These are phyloP conservation scores for Ecliptopera silaceata DNA, from an alignment of 2,888 invertebrate species.

Conservation along the genomic window DNA sequence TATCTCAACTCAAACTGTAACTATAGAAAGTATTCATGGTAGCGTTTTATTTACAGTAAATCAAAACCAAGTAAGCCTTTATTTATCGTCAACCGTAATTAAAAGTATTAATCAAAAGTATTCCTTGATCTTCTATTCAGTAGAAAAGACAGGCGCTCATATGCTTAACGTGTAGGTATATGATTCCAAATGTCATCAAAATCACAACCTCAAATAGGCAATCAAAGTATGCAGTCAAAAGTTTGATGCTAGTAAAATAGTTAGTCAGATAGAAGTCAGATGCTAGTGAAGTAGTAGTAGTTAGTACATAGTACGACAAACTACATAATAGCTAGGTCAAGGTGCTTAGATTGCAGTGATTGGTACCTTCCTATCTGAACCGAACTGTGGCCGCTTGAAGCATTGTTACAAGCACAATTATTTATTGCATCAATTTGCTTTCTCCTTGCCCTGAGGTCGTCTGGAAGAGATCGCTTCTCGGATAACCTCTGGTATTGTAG, in stretches of 20 bases:
- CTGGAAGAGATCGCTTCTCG: conserved; percentile 10
- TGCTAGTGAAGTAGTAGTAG: not conserved
- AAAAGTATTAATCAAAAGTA: too few relatives aligned
- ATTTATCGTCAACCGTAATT: too few relatives aligned
- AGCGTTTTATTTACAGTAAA: too few relatives aligned
- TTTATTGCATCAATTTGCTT: conserved; percentile 28
- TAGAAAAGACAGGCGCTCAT: too few relatives aligned
- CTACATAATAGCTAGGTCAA: conserved; percentile 38
- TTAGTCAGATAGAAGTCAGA: not conserved
- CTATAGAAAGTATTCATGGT: too few relatives aligned
- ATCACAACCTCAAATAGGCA: too few relatives aligned
- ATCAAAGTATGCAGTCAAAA: too few relatives aligned
- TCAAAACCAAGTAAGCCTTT: too few relatives aligned
- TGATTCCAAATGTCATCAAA: too few relatives aligned
- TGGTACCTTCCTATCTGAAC: conserved; percentile 38
- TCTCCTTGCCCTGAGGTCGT: conserved; percentile 23
- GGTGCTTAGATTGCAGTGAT: conserved; percentile 39
- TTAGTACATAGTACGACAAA: not conserved
- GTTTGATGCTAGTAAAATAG: not conserved
- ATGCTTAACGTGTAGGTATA: too few relatives aligned
- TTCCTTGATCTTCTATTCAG: too few relatives aligned
- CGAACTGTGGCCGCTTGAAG: conserved; percentile 15
- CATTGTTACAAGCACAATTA: conserved; percentile 24
- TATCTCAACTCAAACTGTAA: too few relatives aligned
- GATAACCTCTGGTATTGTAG: conserved; percentile 4